phyloP scores from a whole-genome alignment of 2,113 vertebrate genomes.

The Holacanthus passer region DNA sequence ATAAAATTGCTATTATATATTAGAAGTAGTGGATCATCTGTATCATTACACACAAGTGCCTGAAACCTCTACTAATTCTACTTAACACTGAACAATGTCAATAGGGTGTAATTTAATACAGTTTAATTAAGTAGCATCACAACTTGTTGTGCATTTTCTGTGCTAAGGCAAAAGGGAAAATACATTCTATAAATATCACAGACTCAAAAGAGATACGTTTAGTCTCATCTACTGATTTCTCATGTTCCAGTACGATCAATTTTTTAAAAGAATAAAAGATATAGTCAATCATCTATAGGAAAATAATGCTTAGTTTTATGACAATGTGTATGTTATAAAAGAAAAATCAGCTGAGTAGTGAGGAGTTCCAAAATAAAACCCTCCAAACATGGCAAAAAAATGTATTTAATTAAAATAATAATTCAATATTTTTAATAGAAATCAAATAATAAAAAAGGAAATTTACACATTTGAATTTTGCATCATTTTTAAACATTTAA shows the following conservation, averaged over 20 bases:
- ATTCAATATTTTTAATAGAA: too few relatives aligned
- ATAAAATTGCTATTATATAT: too few relatives aligned
- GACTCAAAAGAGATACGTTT: background rate
- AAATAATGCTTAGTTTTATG: background rate
- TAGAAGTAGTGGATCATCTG: background rate
- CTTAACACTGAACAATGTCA: background rate
- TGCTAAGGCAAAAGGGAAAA: background rate
- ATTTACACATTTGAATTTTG: background rate
- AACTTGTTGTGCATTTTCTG: background rate
- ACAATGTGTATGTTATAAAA: background rate
- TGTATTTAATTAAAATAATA: background rate
- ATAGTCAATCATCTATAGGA: background rate
- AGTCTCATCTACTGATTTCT: background rate
- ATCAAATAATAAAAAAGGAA: too few relatives aligned
- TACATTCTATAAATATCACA: background rate
- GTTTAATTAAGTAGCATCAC: background rate
- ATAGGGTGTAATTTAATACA: background rate
- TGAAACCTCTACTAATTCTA: background rate
- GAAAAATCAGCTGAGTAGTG: conserved; percentile 3
- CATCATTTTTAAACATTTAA: background rate
- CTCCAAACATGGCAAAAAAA: background rate
- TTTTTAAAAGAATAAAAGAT: background rate
- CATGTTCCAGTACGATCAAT: background rate
- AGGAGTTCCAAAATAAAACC: background rate
- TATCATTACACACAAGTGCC: background rate